A percentile compares a stretch with the other conserved stretches of the same genome.
Conservation (phyloP, 2,113 vertebrate species). For the Crypturellus undulatus region DNA sequence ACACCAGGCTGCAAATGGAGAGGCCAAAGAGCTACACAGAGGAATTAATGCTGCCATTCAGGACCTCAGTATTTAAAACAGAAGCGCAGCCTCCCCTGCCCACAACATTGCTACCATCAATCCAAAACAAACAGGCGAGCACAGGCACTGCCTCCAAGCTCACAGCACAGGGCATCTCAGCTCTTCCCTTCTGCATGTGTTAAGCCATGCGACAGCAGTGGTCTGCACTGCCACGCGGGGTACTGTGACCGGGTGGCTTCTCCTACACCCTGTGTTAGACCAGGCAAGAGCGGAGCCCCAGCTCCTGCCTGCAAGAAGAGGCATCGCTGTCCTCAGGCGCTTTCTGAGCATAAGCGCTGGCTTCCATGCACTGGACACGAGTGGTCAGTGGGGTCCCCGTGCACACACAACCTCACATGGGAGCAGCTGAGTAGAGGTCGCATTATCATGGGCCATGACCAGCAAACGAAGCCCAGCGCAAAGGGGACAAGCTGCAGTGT, state of each 20-base stretch:
- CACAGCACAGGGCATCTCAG: background rate
- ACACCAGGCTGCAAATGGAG: accelerated
- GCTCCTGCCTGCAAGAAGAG: background rate
- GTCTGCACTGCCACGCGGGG: background rate
- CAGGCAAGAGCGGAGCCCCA: background rate
- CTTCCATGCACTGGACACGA: background rate
- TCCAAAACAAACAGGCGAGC: background rate
- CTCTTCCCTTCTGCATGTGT: background rate
- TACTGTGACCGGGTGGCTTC: background rate
- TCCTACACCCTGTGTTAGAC: background rate
- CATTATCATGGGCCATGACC: background rate
- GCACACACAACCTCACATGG: background rate
- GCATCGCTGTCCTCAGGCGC: background rate
- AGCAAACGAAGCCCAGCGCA: background rate
- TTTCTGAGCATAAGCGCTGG: background rate
- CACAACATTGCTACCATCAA: background rate
- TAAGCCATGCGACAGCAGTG: background rate
- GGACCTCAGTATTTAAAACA: background rate
- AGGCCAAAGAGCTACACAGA: background rate
- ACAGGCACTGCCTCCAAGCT: background rate
- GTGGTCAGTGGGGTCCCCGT: background rate
- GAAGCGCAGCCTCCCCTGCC: background rate
- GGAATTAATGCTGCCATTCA: background rate
- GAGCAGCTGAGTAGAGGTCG: background rate
- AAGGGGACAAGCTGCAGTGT: background rate